phyloP scores from a whole-genome alignment of 2,888 invertebrate species.

The Drosophila mercatorum region DNA sequence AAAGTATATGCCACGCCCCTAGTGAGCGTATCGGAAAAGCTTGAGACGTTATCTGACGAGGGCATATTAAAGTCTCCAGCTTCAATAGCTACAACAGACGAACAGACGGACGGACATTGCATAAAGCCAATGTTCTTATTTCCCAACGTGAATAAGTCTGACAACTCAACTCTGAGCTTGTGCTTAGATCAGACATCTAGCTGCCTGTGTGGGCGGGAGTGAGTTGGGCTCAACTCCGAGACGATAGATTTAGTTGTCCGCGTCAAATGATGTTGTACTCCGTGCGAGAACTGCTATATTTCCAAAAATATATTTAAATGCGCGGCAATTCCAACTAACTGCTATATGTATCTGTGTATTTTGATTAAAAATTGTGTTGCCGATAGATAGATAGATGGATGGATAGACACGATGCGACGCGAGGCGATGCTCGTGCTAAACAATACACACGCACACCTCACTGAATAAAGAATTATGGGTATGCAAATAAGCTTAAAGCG shows the following conservation, averaged over 20 bases:
- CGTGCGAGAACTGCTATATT: constrained; percentile 4
- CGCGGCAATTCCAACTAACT: constrained; percentile 47
- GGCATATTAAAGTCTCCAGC: too few species aligned
- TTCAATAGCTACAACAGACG: too few species aligned
- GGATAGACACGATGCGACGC: constrained; percentile 21
- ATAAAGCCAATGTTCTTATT: too few species aligned
- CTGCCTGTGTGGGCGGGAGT: not conserved
- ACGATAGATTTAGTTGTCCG: not conserved
- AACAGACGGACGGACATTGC: too few species aligned
- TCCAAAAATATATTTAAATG: constrained; percentile 23
- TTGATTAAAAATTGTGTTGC: constrained; percentile 69
- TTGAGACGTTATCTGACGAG: too few species aligned
- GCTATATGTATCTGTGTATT: constrained; percentile 8
- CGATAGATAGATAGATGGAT: not conserved
- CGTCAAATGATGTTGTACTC: not conserved
- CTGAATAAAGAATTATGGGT: constrained; percentile 74
- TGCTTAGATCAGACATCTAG: not conserved
- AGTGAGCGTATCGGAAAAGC: too few species aligned
- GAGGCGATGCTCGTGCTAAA: constrained; percentile 39
- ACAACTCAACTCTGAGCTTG: not conserved
- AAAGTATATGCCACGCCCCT: too few species aligned
- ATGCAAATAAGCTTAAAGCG: constrained; percentile 78
- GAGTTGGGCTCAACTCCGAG: not conserved
- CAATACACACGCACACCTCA: constrained; percentile 58
- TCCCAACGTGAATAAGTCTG: too few species aligned